Evolutionary conservation across 2,888 invertebrate genomes (phyloP), one percentile per base, ranked within the genome.

Genomic region (Pachymerium ferrugineum): DNA sequence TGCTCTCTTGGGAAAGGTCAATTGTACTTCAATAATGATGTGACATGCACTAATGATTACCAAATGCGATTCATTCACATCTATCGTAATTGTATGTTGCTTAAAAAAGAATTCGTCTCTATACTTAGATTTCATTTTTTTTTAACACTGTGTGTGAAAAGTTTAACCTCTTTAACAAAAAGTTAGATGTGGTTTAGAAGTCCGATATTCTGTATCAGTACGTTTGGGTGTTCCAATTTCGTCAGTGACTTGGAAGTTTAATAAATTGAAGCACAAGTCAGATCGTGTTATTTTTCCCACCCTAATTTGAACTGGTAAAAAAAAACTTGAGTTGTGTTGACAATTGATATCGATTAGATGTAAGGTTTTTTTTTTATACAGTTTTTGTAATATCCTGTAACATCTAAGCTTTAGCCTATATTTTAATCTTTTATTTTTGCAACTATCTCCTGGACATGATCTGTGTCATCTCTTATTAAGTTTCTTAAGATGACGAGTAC

Each of bases 11-110:
- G 62, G 62, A 62, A 62, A 62, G 62, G 62, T 62, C 25, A 62
- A 62, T 22, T 28, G n/a, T n/a, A n/a, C n/a, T n/a, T n/a, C n/a
- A n/a, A 25, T 25, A 62, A 62, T 62, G 62, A 62, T 28, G 62
- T 62, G 28, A 28, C 38, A 38, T 62, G 62, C 62, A 62, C 62
- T 62, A 62, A 62, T 62, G 62, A n/a, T 62, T 62, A 62, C 2
- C 62, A 62, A 62, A 62, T n/a, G n/a, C 62, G 62, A 62, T 62
- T 62, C 62, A 62, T 62, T 62, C 62, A 62, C 62, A 62, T 28
- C 62, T 62, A 3, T 62, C 12, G 62, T 62, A 62, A 62, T 62
- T 25, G 25, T 62, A 62, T n/a, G 28, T 62, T 62, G 25, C 28
- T 12, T 4, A 22, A 16, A 47, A 47, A 47, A 1, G 47, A 16